Evolutionary conservation across 2,797 vertebrate genomes (phyloP), one percentile per base, ranked within the genome.

Genomic region (Hydrocynus forskahlii): DNA sequence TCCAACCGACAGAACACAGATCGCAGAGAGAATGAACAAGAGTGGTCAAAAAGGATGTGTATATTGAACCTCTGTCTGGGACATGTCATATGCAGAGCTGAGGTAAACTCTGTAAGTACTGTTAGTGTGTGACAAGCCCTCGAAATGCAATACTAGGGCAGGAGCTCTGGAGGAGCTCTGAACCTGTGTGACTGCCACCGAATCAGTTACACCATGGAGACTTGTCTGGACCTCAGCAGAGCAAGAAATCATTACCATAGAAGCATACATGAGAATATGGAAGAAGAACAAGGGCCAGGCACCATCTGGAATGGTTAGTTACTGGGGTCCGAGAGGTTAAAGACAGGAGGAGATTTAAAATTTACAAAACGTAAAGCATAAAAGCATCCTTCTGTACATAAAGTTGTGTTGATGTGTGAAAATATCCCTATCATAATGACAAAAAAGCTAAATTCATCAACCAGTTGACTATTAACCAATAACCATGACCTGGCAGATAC

Each of bases 1-100:
- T 91, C 75, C 92, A 94, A 88, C 93, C 91, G 90, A 93, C 91
- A 95, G 63, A 38, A 93, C 38, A 75, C 92, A 93, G 93, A 93
- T 89, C 90, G 92, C 90, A 92, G 91, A 91, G 91, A 90, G 91
- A 94, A 95, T 91, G 94, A 93, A 94, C 92, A 92, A 94, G 92
- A 94, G 92, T 78, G 89, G 93, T 93, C 92, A 85, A 83, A 87
- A 77, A 38, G n/a, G 23, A 64, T 4, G 17, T 13, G 14, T 62
- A 71, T 64, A 23, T 14, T 21, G 3, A 69, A 50, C 48, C 45
- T 48, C 6, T 13, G 40, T 60, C 38, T n/a, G 54, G 72, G 54
- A 60, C 7, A 35, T 6, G 23, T 25, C 38, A 17, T 50, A 23
- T 25, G 17, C 19, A 23, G 16, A 70, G 59, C 54, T 45, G 60